These are phyloP conservation scores for Parazoanthus atlanticus DNA, from an alignment of 92 coral and sea anemone species.

Conservation along the genomic window DNA sequence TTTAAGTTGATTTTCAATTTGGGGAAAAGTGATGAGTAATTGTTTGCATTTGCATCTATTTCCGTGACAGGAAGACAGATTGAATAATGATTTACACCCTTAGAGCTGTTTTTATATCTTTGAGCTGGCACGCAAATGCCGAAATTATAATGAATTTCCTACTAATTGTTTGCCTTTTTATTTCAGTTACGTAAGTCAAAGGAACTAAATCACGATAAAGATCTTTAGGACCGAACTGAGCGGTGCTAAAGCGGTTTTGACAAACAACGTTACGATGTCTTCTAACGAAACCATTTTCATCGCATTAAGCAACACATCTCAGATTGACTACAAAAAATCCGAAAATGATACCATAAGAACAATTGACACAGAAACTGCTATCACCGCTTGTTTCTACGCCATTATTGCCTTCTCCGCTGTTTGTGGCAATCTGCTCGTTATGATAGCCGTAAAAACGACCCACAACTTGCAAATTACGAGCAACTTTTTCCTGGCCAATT, in stretches of 20 bases:
- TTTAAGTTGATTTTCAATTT: neutral
- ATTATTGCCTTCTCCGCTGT: constrained; percentile 59
- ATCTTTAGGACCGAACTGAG: neutral
- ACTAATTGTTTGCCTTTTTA: neutral
- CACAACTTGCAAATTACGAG: constrained; percentile 63
- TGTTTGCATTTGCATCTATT: neutral
- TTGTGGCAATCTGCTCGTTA: constrained; percentile 68
- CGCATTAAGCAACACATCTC: neutral
- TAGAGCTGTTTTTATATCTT: neutral
- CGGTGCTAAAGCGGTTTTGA: neutral
- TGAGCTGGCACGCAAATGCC: neutral
- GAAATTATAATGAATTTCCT: neutral
- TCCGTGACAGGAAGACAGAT: neutral
- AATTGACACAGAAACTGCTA: constrained; percentile 24
- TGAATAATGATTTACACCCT: neutral
- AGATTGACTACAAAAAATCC: neutral
- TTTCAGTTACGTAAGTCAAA: neutral
- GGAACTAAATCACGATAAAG: neutral
- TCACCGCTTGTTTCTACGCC: constrained; percentile 45
- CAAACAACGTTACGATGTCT: neutral
- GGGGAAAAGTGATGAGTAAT: neutral
- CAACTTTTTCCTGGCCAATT: constrained; percentile 68
- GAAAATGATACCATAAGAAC: neutral
- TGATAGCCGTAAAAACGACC: constrained; percentile 59
- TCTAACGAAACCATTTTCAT: neutral